Evolutionary conservation across 2,797 vertebrate species (phyloP), one percentile per base, ranked within the genome.

Genomic region (Oreortyx pictus): DNA sequence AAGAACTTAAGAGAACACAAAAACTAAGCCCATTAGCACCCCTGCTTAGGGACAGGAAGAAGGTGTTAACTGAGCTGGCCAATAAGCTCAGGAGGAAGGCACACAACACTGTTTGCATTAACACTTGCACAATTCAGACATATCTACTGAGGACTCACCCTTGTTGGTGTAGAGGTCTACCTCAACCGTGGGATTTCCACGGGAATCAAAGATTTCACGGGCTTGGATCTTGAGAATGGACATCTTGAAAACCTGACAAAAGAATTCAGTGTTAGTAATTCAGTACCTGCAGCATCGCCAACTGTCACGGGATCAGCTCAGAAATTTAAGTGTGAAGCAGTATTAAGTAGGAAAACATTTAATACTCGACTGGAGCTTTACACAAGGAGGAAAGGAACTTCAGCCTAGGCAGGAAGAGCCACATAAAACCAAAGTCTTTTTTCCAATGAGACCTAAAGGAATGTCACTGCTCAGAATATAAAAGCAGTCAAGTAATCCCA

Each of bases 191-290:
- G 99, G 99, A 91, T 99, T 99, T 41, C 99, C 99, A 98, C 99
- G 99, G n/a, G 99, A 99, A 98, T 99, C 99, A 17, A 99, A 98
- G 97, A 99, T 99, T 97, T 99, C 99, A 83, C 99, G 98, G 92
- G 99, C 98, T 0, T 97, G 96, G 89, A 99, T 96, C 98, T 98
- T 99, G 70, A 98, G 97, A 93, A 99, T 98, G 22, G 99, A 99
- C 99, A 99, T 99, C 94, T 91, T 98, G 97, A 95, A 94, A 7
- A 90, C 68, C 97, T 97, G 94, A 2, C 43, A 84, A 65, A 52
- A 59, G 62, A 88, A 44, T 4, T 47, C 1, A 57, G 6, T 56
- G 35, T 86, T 70, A 61, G n/a, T 33, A 54, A 29, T 41, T 54
- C 18, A 25, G 1, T 35, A 7, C 49, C 37, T 17, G 41, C 11